Base-by-base conservation (phyloP, 2,888 invertebrate genomes). In the Ptilodon capucinus region DNA sequence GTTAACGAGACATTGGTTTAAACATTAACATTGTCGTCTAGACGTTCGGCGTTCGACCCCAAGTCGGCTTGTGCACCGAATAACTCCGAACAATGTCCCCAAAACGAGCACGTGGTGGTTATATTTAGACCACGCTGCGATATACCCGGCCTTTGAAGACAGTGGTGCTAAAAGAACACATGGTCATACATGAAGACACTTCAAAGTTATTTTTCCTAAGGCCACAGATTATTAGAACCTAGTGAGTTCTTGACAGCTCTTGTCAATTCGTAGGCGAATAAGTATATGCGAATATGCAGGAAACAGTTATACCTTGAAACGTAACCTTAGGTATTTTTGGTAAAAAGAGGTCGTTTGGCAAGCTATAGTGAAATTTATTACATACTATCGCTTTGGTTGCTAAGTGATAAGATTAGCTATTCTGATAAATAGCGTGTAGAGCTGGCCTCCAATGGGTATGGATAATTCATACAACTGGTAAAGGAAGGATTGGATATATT, bases 11-110 rank as follows among this genome's bases (percentile, higher is more conserved):
- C 46, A 46, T 43, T 54, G 54, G 48, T 64, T 51, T 52, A n/a
- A n/a, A n/a, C n/a, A n/a, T n/a, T n/a, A 48, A 54, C 19, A 62
- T 52, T 57, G 38, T 46, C 44, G 78, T 76, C 74, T 74, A 81
- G 78, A 80, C 75, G 62, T 44, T 49, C 54, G 77, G 74, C 63
- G 74, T 74, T 76, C 86, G 86, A 86, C 86, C 86, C 71, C 78
- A 84, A 68, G 84, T 80, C 65, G 64, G 63, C 68, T 65, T 68
- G 62, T 67, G 75, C 72, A 67, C 60, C 69, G 61, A 68, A 59
- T 61, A 44, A 46, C 41, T 60, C 60, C 63, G 79, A 74, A 75
- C 79, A 75, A 69, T 80, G 81, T 81, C 77, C 79, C 77, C 76
- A 62, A 68, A 61, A 50, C 50, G 51, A 72, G 72, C 86, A 87